Percentiles rank a stretch among this genome's conserved stretches.
Conservation (phyloP, 2,888 invertebrate genomes). For the Amphiduros pacificus region DNA sequence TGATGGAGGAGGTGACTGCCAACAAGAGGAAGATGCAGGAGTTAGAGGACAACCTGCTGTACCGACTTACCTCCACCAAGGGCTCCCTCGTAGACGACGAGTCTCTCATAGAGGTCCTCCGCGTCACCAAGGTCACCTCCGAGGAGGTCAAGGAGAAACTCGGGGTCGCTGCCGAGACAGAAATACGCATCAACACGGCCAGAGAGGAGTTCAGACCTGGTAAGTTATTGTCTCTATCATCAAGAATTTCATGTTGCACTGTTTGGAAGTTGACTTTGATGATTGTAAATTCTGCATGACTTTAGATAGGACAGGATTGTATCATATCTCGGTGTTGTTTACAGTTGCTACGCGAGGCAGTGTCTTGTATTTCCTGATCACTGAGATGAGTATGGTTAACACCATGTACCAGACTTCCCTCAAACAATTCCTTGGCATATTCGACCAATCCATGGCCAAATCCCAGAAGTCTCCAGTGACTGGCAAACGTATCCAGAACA, state of each 20-base stretch:
- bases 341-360: constrained; percentile 88
- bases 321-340: too few relatives aligned
- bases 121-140: constrained; percentile 63
- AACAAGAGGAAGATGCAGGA: constrained; percentile 96
- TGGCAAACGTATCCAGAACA: constrained; percentile 78
- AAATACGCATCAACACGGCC: constrained; percentile 89
- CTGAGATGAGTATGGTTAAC: constrained; percentile 96
- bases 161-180: constrained; percentile 88
- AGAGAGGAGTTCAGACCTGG: constrained; percentile 89
- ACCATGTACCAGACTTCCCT: constrained; percentile 96
- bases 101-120: constrained; percentile 73
- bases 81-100: constrained; percentile 95
- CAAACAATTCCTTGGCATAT: constrained; percentile 89
- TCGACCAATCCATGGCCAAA: constrained; percentile 85
- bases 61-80: constrained; percentile 87
- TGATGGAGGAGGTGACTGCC: constrained; percentile 94
- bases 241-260: too few relatives aligned
- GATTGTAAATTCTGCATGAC: too few relatives aligned
- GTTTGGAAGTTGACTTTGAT: too few relatives aligned
- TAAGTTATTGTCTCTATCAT: constrained; percentile 30
- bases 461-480: constrained; percentile 83
- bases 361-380: constrained; percentile 91
- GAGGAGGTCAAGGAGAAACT: constrained; percentile 94
- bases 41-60: constrained; percentile 86
- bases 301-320: too few relatives aligned